A percentile compares a stretch with the other conserved stretches of the same genome.
phyloP scores from a whole-genome alignment of 2,113 vertebrate genomes.

The Arothron firmamentum region DNA sequence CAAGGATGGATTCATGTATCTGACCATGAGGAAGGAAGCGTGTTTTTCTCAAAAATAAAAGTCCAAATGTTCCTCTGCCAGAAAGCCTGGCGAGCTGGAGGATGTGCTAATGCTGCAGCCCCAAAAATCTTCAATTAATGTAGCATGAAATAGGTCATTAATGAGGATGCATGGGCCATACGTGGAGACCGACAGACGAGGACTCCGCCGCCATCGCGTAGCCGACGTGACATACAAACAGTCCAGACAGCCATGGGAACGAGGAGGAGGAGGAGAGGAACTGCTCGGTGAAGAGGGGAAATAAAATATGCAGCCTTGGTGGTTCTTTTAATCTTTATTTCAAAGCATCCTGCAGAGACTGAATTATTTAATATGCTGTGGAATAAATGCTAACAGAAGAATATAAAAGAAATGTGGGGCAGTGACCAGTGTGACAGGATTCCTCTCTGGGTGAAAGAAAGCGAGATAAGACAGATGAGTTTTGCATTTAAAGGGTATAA shows the following conservation, averaged over 20 bases:
- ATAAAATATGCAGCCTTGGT: neutral
- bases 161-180: constrained; percentile 66
- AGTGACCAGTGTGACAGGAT: too few relatives aligned
- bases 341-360: neutral
- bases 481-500: too few relatives aligned
- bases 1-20: neutral
- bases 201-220: constrained; percentile 26
- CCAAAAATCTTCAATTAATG: constrained; percentile 72
- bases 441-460: too few relatives aligned
- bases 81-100: constrained; percentile 60
- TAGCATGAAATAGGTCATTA: constrained; percentile 72
- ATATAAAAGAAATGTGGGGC: too few relatives aligned
- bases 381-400: too few relatives aligned
- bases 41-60: constrained; percentile 34
- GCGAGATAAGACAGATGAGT: too few relatives aligned
- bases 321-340: neutral
- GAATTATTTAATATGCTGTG: neutral
- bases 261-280: neutral
- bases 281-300: too few relatives aligned
- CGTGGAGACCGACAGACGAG: constrained; percentile 62
- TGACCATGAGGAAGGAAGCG: neutral
- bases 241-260: neutral
- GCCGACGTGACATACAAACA: constrained; percentile 27
- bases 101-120: constrained; percentile 67
- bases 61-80: constrained; percentile 42